These are phyloP conservation scores for Galbula dea DNA, from an alignment of 2,113 vertebrate species.

Conservation along the genomic window DNA sequence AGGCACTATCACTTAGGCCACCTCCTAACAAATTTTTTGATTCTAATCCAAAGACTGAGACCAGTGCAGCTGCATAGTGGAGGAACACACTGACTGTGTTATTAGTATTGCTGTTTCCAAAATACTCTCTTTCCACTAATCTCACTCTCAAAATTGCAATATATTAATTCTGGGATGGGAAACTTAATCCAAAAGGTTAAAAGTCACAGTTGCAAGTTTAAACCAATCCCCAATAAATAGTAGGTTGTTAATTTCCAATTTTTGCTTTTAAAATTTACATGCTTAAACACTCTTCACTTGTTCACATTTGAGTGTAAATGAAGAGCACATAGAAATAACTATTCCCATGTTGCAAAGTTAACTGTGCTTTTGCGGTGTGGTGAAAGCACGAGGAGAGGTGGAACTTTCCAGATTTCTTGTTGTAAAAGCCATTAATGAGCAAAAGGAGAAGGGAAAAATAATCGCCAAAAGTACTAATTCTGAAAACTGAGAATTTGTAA, in stretches of 20 bases:
- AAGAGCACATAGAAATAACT: not conserved
- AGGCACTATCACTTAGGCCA: not conserved
- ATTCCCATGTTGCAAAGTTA: not conserved
- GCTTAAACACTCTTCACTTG: not conserved
- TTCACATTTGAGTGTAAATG: not conserved
- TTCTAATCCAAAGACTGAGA: not conserved
- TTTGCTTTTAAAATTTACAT: not conserved
- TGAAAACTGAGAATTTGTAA: not conserved
- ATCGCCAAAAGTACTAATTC: not conserved
- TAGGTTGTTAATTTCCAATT: not conserved
- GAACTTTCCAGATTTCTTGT: not conserved
- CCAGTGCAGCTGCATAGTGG: not conserved
- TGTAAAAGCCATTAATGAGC: not conserved
- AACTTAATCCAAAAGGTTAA: not conserved
- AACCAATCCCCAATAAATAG: not conserved
- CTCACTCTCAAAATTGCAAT: not conserved
- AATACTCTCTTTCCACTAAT: not conserved
- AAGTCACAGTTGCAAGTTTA: not conserved
- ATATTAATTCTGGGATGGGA: not conserved
- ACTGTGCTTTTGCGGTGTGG: not conserved
- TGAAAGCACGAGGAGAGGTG: not conserved
- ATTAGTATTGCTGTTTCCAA: not conserved
- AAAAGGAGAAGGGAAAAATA: slow-evolving; percentile 8
- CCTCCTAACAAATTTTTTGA: not conserved
- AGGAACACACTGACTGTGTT: not conserved